Evolutionary conservation across 1,140 invertebrate genomes (phyloP), one percentile per base, ranked within the genome.

Genomic region (Polypedilum vanderplanki): DNA sequence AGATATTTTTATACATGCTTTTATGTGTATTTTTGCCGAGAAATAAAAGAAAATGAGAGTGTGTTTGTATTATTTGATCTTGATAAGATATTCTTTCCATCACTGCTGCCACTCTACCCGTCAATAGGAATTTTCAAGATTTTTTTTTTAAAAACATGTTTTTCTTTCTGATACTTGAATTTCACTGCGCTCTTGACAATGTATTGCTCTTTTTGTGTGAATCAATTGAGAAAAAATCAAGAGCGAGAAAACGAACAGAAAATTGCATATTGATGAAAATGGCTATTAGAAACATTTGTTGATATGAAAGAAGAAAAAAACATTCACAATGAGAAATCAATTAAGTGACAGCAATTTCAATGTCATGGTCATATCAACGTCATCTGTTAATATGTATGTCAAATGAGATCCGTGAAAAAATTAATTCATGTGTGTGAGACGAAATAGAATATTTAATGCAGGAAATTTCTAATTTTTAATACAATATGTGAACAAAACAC

Each of bases 21-120:
- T 70, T 9, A 8, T 70, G 17, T 70, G 8, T 70, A 7, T 70
- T 70, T n/a, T 70, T 70, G 17, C 18, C 17, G 17, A 67, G 20
- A 70, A 70, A 70, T 70, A 4, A 46, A 57, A 57, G 24, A 57
- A 57, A 57, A n/a, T n/a, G n/a, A n/a, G n/a, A n/a, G n/a, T n/a
- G n/a, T n/a, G n/a, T 33, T 33, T 33, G 24, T 33, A 33, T 33
- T 33, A 33, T 57, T 57, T 15, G n/a, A 57, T n/a, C n/a, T 15
- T 4, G 12, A 57, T 12, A 57, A 57, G 46, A 57, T n/a, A 57
- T 57, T 12, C 46, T 57, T 57, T 57, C 46, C 15, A 57, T 57
- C 46, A 57, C 10, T n/a, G 46, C 12, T n/a, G 10, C 12, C n/a
- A 57, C 46, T 57, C 7, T 57, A 15, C 46, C 12, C n/a, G 12